Evolutionary conservation across 1,140 invertebrate genomes (phyloP), one percentile per base, ranked within the genome.

Genomic region (Bombus turneri): DNA sequence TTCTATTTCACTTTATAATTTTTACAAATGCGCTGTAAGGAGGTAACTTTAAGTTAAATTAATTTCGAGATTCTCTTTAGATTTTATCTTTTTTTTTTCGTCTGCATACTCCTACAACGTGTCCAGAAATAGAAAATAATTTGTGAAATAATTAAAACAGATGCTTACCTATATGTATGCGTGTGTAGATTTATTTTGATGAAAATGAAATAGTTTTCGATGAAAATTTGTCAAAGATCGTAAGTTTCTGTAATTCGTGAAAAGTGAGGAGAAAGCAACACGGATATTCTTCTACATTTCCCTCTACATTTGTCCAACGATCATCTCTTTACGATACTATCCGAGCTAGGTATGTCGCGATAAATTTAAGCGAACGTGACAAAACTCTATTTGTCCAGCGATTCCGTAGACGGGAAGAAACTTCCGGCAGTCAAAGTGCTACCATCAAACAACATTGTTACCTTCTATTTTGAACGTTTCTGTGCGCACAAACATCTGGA

Each of bases 261-360:
- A 68, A 72, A 37, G 6, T 1, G 8, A 37, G 18, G 53, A 59
- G 76, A 84, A 84, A 84, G 53, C n/a, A 25, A 15, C n/a, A 15
- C 9, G 1, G 22, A 66, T 69, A 69, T 75, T 28, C 53, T 22
- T 53, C 18, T 53, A 53, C 28, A 5, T 12, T 28, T 8, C 53
- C 79, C 78, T 79, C 25, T 79, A 79, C 0, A 37, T 62, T 69
- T 80, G 79, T 37, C 22, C 15, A 18, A 69, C 53, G 13, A 69
- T 69, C 59, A 59, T 34, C 43, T 66, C 43, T 43, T 66, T 13
- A 37, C 31, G 39, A 62, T n/a, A 41, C 34, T 62, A 81, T 28
- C 4, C 64, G 1, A 8, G 43, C 5, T 47, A 22, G 18, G 2
- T 39, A 62, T n/a, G 4, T 34, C 28, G 31, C 41, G 9, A 37